Conservation (phyloP, 2,888 invertebrate species). For the Rhopalosiphum nymphaeae region DNA sequence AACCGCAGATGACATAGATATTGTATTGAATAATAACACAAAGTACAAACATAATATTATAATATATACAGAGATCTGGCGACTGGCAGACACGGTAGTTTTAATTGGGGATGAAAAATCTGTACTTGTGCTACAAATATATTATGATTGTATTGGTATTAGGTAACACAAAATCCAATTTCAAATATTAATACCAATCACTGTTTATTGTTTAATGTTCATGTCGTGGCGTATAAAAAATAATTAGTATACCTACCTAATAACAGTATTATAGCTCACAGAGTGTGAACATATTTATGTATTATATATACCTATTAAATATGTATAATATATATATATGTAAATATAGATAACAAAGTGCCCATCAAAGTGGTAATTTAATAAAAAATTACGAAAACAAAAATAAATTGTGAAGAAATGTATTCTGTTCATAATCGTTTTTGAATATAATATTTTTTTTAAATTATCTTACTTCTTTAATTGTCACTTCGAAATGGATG, state of each 20-base stretch:
- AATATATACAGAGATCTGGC: neutral
- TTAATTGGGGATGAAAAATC: neutral
- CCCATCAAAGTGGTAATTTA: neutral
- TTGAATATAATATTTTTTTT: neutral
- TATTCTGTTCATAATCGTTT: neutral
- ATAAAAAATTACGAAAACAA: neutral
- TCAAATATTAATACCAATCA: neutral
- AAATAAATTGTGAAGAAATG: neutral
- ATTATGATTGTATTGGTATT: neutral
- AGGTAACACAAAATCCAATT: neutral
- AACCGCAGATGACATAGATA: neutral
- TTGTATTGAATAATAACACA: neutral
- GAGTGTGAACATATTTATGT: neutral
- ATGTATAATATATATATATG: neutral
- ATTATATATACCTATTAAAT: neutral
- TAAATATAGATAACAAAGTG: neutral
- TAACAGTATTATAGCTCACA: neutral
- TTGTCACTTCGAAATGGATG: neutral
- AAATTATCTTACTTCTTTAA: neutral
- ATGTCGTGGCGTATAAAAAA: neutral
- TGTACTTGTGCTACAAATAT: neutral
- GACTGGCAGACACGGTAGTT: neutral
- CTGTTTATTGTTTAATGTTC: neutral
- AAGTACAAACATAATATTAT: neutral
- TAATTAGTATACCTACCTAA: neutral